phyloP scores from a whole-genome alignment of 2,888 invertebrate species.

The Cephus pygmeus region DNA sequence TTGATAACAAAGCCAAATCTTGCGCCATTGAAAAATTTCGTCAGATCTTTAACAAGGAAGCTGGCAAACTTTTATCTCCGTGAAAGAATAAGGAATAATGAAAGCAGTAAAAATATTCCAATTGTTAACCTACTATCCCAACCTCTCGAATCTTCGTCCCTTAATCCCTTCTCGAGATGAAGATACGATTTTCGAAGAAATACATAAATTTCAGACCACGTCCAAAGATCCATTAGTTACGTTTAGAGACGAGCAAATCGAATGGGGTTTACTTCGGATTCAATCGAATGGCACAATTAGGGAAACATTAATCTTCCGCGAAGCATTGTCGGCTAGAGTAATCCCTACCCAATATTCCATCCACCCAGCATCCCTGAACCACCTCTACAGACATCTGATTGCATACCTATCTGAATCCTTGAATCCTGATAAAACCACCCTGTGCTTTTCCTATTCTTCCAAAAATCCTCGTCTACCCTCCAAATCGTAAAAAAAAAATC shows the following conservation, averaged over 20 bases:
- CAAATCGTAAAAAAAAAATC: too few relatives aligned
- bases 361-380: not conserved
- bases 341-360: not conserved
- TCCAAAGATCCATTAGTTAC: slow-evolving; percentile 27
- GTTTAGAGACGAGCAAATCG: slow-evolving; percentile 22
- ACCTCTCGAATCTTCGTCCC: not conserved
- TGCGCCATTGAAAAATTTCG: not conserved
- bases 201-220: slow-evolving; percentile 19
- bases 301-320: slow-evolving; percentile 27
- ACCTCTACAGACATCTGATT: not conserved
- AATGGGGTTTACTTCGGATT: slow-evolving; percentile 25
- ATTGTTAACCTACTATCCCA: not conserved
- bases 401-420: not conserved
- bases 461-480: too few relatives aligned
- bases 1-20: not conserved
- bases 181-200: slow-evolving; percentile 7
- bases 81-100: not conserved
- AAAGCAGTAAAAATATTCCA: slow-evolving; percentile 4
- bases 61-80: not conserved
- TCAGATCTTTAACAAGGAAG: not conserved
- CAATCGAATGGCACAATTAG: slow-evolving; percentile 34
- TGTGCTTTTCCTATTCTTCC: too few relatives aligned
- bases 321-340: not conserved
- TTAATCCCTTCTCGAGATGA: not conserved
- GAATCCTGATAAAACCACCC: not conserved